Evolutionary conservation across 2,797 vertebrate genomes (phyloP), one percentile per base, ranked within the genome.

Genomic region (Petrocephalus sullivani): DNA sequence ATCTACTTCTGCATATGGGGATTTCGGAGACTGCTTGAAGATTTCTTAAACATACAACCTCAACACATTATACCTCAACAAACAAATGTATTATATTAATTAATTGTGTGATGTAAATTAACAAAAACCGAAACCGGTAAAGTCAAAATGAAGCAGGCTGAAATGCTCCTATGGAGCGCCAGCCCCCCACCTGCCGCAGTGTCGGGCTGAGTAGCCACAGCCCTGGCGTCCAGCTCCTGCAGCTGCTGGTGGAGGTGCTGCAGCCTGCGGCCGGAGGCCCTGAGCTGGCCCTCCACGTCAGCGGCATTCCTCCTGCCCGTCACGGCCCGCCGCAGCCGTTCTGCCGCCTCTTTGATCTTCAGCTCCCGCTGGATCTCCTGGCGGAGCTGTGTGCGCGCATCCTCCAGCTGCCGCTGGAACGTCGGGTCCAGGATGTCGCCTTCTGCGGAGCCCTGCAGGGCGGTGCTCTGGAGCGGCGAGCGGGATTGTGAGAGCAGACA

Each of bases 331-430:
- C 96, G 95, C 88, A 99, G 89, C 86, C 98, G 95, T 93, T 99
- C 98, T 0, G 97, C 95, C 0, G 97, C 98, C 90, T 99, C 98
- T 92, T 99, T 99, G 90, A 99, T 98, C 92, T 98, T 99, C 90
- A 99, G 92, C 89, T 99, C 98, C 8, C 97, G 95, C 94, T 98
- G 98, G 93, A 99, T 99, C 91, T 98, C 96, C 75, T 96, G 95
- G 4, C 96, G 95, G 58, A 99, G 93, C 9, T 93, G 87, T 0
- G 95, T 95, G 16, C 96, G 97, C 46, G 97, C 96, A 16, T 96
- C 95, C 58, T 98, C 96, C 92, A 97, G 90, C 1, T 95, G 96
- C 94, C 96, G 97, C 90, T 97, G 97, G 85, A 97, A 97, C 87
- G 91, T 88, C 0, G 97, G 95, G 92, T 96, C 96, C 1, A 96